Evolutionary conservation across 2,797 vertebrate species (phyloP).

Genomic region (Vipera ursinii): DNA sequence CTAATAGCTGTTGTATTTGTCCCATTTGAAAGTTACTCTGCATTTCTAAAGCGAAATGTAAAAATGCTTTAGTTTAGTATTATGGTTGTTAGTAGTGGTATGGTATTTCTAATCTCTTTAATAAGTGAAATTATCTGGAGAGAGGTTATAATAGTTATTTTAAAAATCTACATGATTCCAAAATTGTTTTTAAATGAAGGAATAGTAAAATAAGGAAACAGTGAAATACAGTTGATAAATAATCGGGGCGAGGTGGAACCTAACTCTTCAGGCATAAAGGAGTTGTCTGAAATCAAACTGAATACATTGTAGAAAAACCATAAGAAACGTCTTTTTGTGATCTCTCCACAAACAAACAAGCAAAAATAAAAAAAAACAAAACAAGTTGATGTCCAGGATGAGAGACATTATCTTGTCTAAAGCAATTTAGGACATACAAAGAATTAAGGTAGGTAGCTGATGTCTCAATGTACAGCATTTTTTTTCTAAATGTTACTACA

Average conservation of each 20-base stretch:
- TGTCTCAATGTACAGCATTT: not conserved
- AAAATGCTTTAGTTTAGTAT: not conserved
- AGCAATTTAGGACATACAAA: not conserved
- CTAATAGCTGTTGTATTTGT: not conserved
- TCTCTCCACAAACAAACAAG: not conserved
- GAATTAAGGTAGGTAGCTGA: not conserved
- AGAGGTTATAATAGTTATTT: not conserved
- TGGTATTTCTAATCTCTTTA: not conserved
- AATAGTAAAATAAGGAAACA: not conserved
- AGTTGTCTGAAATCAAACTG: not conserved
- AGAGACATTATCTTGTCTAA: not conserved
- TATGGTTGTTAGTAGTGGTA: not conserved
- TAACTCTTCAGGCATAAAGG: not conserved
- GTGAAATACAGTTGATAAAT: not conserved
- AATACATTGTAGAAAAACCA: not conserved
- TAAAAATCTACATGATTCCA: not conserved
- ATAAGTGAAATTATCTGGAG: not conserved
- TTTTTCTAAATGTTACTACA: not conserved
- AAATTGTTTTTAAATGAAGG: not conserved
- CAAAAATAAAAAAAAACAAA: not conserved
- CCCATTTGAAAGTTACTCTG: not conserved
- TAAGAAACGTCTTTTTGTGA: not conserved
- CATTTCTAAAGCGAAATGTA: not conserved
- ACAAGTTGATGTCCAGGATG: not conserved
- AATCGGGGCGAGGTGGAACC: not conserved